These are phyloP conservation scores for Heliangelus exortis DNA, from an alignment of 2,797 vertebrate species.

Conservation along the genomic window DNA sequence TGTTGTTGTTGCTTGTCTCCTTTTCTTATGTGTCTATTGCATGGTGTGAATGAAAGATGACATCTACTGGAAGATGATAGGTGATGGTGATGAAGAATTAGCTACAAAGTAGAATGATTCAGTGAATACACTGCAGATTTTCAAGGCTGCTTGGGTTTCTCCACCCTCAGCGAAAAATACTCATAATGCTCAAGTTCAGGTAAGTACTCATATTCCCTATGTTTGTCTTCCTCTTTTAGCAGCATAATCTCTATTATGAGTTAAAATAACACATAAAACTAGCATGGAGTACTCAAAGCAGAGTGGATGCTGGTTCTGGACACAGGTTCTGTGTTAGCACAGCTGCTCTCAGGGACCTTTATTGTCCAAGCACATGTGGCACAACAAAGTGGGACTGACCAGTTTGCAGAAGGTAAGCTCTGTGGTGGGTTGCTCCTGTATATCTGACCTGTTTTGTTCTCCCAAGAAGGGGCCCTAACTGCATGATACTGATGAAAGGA, in stretches of 20 bases:
- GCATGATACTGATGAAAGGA: background rate
- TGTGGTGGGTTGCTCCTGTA: background rate
- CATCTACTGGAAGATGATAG: background rate
- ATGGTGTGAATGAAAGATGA: background rate
- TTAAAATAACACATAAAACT: background rate
- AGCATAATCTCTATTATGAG: background rate
- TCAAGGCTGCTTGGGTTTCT: background rate
- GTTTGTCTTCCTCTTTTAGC: background rate
- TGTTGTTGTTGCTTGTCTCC: background rate
- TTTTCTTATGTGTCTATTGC: background rate
- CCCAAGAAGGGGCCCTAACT: background rate
- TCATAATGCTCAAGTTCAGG: background rate
- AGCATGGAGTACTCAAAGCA: background rate
- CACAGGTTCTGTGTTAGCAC: background rate
- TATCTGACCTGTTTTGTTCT: background rate
- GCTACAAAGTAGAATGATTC: background rate
- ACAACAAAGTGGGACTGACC: background rate
- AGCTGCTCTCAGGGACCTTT: background rate
- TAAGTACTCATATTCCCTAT: background rate
- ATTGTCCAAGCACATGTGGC: background rate
- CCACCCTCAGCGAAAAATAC: background rate
- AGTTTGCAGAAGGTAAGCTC: background rate
- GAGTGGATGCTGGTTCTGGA: background rate
- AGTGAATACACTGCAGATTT: background rate
- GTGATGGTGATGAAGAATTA: background rate